Conservation (phyloP, 2,888 invertebrate genomes). For the Thelaira solivaga region DNA sequence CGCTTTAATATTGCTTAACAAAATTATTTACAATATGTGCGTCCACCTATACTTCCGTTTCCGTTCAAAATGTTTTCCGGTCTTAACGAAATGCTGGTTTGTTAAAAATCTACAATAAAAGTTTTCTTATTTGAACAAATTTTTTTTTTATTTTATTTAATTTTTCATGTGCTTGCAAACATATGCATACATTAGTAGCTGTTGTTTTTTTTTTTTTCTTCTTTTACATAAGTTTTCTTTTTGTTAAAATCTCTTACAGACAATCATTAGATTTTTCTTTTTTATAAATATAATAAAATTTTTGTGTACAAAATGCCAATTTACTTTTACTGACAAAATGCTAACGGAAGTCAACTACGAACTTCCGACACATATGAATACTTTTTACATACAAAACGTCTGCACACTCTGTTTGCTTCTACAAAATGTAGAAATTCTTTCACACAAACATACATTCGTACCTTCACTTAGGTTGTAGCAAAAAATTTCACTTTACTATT, state of each 20-base stretch:
- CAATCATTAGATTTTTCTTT: constrained; percentile 56
- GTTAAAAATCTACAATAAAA: constrained; percentile 34
- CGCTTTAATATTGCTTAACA: background rate
- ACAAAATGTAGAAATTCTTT: background rate
- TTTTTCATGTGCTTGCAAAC: background rate
- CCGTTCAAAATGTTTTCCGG: constrained; percentile 45
- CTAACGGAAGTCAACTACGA: constrained; percentile 63
- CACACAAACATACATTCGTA: background rate
- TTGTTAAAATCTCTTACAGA: constrained; percentile 25
- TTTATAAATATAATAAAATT: background rate
- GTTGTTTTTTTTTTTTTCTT: background rate
- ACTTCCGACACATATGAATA: constrained; percentile 58
- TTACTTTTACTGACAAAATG: constrained; percentile 64
- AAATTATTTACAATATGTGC: constrained; percentile 36
- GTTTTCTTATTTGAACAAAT: constrained; percentile 22
- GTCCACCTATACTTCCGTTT: constrained; percentile 60
- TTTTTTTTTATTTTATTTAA: background rate
- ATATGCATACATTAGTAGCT: constrained; percentile 38
- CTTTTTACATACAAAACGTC: constrained; percentile 1
- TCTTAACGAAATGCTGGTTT: constrained; percentile 38
- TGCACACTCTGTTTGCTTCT: background rate
- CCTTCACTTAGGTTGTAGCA: background rate
- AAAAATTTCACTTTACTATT: constrained; percentile 43
- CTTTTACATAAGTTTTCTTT: constrained; percentile 12
- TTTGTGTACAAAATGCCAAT: constrained; percentile 52